phyloP scores from a whole-genome alignment of 2,888 invertebrate species.

The Philaethria dido region DNA sequence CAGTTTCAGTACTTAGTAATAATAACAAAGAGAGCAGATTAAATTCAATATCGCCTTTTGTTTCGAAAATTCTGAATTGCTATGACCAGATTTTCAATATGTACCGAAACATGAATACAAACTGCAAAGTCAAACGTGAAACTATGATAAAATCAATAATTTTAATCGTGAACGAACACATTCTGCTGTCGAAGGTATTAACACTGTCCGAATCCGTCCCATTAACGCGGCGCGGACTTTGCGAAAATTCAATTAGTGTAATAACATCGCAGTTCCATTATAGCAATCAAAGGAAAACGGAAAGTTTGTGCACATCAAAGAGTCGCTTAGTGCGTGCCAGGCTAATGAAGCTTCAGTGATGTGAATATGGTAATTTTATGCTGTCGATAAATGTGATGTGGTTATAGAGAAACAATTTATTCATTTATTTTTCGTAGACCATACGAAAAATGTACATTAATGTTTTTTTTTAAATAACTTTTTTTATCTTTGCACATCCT shows the following conservation, averaged over 20 bases:
- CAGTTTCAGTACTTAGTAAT: neutral
- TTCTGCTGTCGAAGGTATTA: slow-evolving; percentile 46
- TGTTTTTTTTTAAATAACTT: too few species aligned
- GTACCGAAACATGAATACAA: slow-evolving; percentile 18
- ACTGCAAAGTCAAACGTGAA: slow-evolving; percentile 26
- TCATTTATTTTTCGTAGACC: neutral
- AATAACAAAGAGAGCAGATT: neutral
- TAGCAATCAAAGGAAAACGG: slow-evolving; percentile 78
- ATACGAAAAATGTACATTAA: neutral
- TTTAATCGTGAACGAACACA: slow-evolving; percentile 39
- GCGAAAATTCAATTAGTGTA: slow-evolving; percentile 80
- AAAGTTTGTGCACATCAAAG: slow-evolving; percentile 79
- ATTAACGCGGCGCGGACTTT: slow-evolving; percentile 57
- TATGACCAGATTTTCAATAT: neutral
- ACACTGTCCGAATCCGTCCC: slow-evolving; percentile 51
- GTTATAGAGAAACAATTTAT: neutral
- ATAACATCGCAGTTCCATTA: slow-evolving; percentile 79
- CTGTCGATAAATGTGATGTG: slow-evolving; percentile 29
- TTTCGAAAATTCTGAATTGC: neutral
- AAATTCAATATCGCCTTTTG: neutral
- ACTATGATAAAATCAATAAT: slow-evolving; percentile 43
- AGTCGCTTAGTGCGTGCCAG: slow-evolving; percentile 68
- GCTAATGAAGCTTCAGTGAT: slow-evolving; percentile 63
- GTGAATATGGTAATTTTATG: slow-evolving; percentile 36
- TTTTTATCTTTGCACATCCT: too few species aligned